Conservation (phyloP, 1,140 invertebrate species). For the Heliconius himera region DNA sequence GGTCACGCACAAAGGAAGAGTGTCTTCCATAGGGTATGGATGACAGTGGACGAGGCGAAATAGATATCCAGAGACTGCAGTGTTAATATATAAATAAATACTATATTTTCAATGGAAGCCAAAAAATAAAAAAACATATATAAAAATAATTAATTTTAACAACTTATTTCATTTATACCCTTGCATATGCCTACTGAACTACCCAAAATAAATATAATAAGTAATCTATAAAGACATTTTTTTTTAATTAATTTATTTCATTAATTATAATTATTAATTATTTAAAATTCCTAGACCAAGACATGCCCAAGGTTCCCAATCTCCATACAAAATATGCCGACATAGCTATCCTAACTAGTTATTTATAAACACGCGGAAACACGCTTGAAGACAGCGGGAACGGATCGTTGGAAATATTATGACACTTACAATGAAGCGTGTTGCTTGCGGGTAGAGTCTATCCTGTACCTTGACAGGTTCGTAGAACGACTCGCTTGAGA, state of each 20-base stretch:
- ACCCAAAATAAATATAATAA: neutral
- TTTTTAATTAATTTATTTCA: too few relatives aligned
- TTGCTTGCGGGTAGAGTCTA: slow-evolving; percentile 11
- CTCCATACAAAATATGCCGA: neutral
- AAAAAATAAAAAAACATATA: too few relatives aligned
- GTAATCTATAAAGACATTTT: neutral
- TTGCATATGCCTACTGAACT: too few relatives aligned
- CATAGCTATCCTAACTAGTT: neutral
- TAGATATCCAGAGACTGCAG: too few relatives aligned
- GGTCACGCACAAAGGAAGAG: too few relatives aligned
- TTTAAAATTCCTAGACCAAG: neutral
- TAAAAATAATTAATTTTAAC: too few relatives aligned
- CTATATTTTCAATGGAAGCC: too few relatives aligned
- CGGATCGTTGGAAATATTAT: slow-evolving; percentile 18
- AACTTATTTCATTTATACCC: too few relatives aligned
- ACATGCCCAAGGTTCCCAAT: neutral
- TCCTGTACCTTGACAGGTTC: neutral
- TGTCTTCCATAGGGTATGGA: too few relatives aligned
- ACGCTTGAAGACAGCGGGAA: slow-evolving; percentile 14
- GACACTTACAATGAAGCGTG: slow-evolving; percentile 24
- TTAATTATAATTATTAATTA: too few relatives aligned
- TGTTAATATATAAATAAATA: too few relatives aligned
- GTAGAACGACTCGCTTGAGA: neutral
- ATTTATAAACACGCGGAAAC: slow-evolving; percentile 21
- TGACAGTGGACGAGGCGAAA: too few relatives aligned